Conservation (phyloP, 1,140 invertebrate genomes). For the Drosophila mojavensis region DNA sequence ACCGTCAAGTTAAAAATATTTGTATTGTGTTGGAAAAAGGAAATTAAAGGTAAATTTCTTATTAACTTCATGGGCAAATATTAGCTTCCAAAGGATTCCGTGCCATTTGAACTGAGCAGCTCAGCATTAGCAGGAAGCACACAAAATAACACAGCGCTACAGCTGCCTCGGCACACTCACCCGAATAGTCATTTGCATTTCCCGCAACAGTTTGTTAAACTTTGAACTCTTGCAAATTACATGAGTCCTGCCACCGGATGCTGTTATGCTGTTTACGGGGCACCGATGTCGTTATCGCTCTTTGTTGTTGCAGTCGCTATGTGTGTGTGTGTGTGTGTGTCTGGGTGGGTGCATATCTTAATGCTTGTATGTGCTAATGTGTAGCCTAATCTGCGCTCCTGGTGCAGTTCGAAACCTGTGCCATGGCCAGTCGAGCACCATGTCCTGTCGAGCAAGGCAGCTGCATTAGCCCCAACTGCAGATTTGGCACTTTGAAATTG, state of each 20-base stretch:
- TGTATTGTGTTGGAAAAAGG: no score
- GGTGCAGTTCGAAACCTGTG: conserved; percentile 41
- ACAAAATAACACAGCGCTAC: not conserved
- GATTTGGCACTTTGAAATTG: conserved; percentile 73
- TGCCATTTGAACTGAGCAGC: no score
- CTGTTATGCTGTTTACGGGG: conserved; percentile 51
- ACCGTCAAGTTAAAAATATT: no score
- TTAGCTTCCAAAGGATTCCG: no score
- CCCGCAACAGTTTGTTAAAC: conserved; percentile 76
- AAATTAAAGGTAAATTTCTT: no score
- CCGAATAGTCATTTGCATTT: conserved; percentile 66
- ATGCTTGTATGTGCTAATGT: conserved; percentile 68
- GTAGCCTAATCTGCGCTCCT: conserved; percentile 56
- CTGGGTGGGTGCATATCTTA: conserved; percentile 25
- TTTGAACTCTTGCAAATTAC: conserved; percentile 81
- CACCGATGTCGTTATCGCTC: conserved; percentile 5
- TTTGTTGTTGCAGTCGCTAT: conserved; percentile 21
- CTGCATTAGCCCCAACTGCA: conserved; percentile 57
- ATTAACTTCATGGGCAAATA: no score
- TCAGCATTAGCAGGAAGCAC: not conserved
- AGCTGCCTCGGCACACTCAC: conserved; percentile 56
- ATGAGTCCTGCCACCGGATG: conserved; percentile 75
- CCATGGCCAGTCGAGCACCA: conserved; percentile 12
- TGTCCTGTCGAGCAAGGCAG: conserved; percentile 44
- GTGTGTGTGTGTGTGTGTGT: conserved; percentile 1